Evolutionary conservation across 2,113 vertebrate species (phyloP).

Genomic region (Baryphthengus martii): DNA sequence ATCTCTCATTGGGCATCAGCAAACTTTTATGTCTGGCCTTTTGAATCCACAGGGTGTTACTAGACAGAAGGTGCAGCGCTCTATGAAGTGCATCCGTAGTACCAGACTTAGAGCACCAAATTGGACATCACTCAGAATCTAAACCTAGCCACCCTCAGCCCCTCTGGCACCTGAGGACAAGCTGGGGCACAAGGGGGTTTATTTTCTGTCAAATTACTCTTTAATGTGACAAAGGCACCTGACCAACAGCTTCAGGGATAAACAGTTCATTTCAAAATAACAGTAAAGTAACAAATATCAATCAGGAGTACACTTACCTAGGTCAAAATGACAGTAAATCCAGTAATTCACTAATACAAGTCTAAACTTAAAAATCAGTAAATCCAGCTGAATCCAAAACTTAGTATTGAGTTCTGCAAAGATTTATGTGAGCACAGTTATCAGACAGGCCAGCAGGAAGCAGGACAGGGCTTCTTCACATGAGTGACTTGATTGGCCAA

Average conservation of each 20-base stretch:
- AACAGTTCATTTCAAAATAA: background rate
- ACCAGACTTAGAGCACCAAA: too few relatives aligned
- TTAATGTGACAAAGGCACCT: too few relatives aligned
- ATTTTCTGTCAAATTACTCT: too few relatives aligned
- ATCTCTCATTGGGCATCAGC: too few relatives aligned
- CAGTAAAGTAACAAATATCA: background rate
- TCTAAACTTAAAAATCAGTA: background rate
- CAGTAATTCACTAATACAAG: background rate
- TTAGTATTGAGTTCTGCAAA: background rate
- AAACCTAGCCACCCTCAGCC: too few relatives aligned
- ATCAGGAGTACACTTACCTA: background rate
- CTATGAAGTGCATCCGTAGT: too few relatives aligned
- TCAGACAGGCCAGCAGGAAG: background rate
- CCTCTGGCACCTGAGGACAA: too few relatives aligned
- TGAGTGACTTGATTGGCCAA: background rate
- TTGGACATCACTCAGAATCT: too few relatives aligned
- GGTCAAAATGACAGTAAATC: background rate
- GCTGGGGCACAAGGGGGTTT: too few relatives aligned
- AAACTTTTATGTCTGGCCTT: too few relatives aligned
- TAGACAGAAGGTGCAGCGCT: too few relatives aligned
- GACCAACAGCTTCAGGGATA: background rate
- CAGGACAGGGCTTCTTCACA: background rate
- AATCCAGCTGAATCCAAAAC: background rate
- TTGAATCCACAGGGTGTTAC: too few relatives aligned
- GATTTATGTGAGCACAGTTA: background rate